These are phyloP conservation scores for Karalla daura DNA, from an alignment of 2,797 vertebrate species.

Conservation along the genomic window DNA sequence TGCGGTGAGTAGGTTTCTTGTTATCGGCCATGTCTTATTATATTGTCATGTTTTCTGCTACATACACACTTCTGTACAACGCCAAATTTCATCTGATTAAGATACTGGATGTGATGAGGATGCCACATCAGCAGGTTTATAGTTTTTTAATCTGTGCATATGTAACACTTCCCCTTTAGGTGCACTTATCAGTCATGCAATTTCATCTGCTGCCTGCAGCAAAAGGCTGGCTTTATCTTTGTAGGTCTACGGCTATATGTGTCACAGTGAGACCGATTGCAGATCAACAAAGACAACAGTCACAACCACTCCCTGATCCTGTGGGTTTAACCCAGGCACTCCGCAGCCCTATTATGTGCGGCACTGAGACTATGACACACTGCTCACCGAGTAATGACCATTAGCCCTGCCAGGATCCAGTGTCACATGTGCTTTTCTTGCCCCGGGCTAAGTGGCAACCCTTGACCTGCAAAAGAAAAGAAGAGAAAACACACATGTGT, in stretches of 20 bases:
- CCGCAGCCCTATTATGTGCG: slow-evolving; percentile 51
- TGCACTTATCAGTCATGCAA: slow-evolving; percentile 5
- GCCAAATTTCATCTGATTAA: not conserved
- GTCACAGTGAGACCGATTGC: slow-evolving; percentile 67
- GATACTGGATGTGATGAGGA: slow-evolving; percentile 13
- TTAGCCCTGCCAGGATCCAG: slow-evolving; percentile 68
- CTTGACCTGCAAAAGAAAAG: slow-evolving; percentile 74
- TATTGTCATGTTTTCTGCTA: slow-evolving; percentile 8
- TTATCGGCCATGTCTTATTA: not conserved
- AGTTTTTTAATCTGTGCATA: slow-evolving; percentile 29
- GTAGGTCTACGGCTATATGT: slow-evolving; percentile 49
- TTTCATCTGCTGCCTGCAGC: slow-evolving; percentile 32
- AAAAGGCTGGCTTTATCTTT: slow-evolving; percentile 61
- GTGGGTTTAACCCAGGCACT: slow-evolving; percentile 58
- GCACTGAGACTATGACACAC: slow-evolving; percentile 53
- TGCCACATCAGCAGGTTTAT: not conserved
- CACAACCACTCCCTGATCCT: slow-evolving; percentile 70
- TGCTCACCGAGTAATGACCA: slow-evolving; percentile 65
- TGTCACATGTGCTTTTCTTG: slow-evolving; percentile 71
- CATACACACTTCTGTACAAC: slow-evolving; percentile 15
- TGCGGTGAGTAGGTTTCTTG: not conserved
- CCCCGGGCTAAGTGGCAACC: slow-evolving; percentile 68
- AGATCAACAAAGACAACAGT: slow-evolving; percentile 73
- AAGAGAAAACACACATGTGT: slow-evolving; percentile 69
- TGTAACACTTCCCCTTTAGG: slow-evolving; percentile 3